These are phyloP conservation scores for Meriones unguiculatus DNA, from an alignment of 2,113 vertebrate genomes.

Conservation along the genomic window DNA sequence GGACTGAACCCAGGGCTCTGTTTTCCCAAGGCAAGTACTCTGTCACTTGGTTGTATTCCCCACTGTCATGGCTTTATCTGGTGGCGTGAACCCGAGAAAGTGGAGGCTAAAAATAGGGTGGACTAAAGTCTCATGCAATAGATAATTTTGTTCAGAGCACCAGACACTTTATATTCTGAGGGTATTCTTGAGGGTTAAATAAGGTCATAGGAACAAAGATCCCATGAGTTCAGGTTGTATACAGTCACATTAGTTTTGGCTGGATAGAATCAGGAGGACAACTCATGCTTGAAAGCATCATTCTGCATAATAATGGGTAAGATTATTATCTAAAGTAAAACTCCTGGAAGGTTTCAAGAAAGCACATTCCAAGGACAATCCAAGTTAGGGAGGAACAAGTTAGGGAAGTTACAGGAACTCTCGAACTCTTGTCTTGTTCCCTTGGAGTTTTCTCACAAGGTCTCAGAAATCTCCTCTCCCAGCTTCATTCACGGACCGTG, in stretches of 20 bases:
- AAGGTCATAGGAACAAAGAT: background rate
- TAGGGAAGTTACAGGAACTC: background rate
- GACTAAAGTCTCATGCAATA: background rate
- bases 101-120: background rate
- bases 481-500: background rate
- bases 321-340: background rate
- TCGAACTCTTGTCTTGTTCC: background rate
- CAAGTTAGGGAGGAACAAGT: background rate
- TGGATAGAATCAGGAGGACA: background rate
- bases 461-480: background rate
- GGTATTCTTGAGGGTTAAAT: background rate
- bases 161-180: background rate
- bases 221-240: background rate
- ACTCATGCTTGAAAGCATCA: background rate
- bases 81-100: background rate
- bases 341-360: too few species aligned
- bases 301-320: background rate
- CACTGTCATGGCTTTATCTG: background rate
- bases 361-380: background rate
- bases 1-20: background rate
- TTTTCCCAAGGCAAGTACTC: background rate
- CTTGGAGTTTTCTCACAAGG: background rate
- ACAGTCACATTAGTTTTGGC: background rate
- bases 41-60: background rate
- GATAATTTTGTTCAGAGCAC: background rate